Evolutionary conservation across 2,797 vertebrate species (phyloP).

Genomic region (Aotus griseimembra): DNA sequence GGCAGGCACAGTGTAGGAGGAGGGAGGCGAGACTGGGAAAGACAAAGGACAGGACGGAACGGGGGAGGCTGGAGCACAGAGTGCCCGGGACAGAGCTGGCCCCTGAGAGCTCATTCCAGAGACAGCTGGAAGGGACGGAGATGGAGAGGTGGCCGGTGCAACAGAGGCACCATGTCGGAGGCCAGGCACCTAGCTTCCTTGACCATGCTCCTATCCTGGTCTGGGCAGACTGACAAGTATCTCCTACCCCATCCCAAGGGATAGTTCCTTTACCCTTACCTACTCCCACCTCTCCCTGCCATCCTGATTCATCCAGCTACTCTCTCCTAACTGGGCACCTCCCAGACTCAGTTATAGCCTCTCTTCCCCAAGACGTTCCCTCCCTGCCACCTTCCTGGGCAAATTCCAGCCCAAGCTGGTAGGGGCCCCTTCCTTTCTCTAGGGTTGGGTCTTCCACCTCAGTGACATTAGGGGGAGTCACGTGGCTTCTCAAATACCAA

Average conservation of each 20-base stretch:
- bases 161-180: background rate
- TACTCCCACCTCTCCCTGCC: background rate
- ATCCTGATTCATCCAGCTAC: slow-evolving; percentile 12
- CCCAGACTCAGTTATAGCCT: slow-evolving; percentile 43
- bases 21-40: slow-evolving; percentile 15
- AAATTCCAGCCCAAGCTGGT: slow-evolving; percentile 62
- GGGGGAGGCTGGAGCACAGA: background rate
- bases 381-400: slow-evolving; percentile 60
- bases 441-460: background rate
- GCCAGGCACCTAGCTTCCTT: background rate
- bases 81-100: slow-evolving; percentile 10
- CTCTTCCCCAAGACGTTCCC: slow-evolving; percentile 1
- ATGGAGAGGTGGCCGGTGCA: background rate
- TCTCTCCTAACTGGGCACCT: slow-evolving; percentile 42
- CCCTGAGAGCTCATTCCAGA: slow-evolving; percentile 52
- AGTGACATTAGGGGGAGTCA: slow-evolving; percentile 24
- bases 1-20: background rate
- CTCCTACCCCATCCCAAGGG: background rate
- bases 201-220: background rate
- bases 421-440: background rate
- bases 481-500: slow-evolving; percentile 27
- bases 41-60: slow-evolving; percentile 49
- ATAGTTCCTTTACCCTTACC: background rate
- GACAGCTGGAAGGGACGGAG: background rate
- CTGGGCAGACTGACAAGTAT: background rate